Evolutionary conservation across 1,140 invertebrate species (phyloP).

Genomic region (Papilio machaon): DNA sequence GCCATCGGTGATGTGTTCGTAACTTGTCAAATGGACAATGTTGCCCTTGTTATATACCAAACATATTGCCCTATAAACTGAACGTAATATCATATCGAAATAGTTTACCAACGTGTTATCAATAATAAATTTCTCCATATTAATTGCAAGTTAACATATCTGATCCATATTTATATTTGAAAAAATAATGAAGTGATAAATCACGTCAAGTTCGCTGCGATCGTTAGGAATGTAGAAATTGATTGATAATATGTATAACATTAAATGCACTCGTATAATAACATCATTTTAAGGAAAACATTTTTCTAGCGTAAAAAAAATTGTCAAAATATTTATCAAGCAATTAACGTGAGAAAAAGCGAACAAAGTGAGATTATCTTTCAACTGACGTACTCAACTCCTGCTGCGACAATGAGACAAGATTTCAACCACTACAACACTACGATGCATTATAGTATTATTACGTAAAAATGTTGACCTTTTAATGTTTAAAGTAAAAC

Average conservation of each 20-base stretch:
- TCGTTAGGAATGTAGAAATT: slow-evolving; percentile 24
- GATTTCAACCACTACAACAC: too few relatives aligned
- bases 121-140: slow-evolving; percentile 24
- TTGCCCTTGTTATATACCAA: slow-evolving; percentile 55
- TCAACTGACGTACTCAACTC: too few relatives aligned
- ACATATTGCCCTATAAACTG: slow-evolving; percentile 59
- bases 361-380: background rate
- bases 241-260: slow-evolving; percentile 20
- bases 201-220: slow-evolving; percentile 18
- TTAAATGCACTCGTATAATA: slow-evolving; percentile 6
- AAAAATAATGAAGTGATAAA: slow-evolving; percentile 28
- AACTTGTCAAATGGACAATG: slow-evolving; percentile 42
- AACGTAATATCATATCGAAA: slow-evolving; percentile 45
- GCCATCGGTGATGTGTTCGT: slow-evolving; percentile 52
- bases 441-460: too few relatives aligned
- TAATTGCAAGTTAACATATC: slow-evolving; percentile 31
- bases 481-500: too few relatives aligned
- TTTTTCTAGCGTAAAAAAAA: background rate
- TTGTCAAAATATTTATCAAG: background rate
- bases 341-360: background rate
- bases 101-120: slow-evolving; percentile 36
- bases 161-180: slow-evolving; percentile 11
- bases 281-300: background rate
- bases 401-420: too few relatives aligned
- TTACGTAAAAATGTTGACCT: too few relatives aligned